These are phyloP conservation scores for Hylyphantes graminicola DNA, from an alignment of 1,140 invertebrate species.

Conservation along the genomic window DNA sequence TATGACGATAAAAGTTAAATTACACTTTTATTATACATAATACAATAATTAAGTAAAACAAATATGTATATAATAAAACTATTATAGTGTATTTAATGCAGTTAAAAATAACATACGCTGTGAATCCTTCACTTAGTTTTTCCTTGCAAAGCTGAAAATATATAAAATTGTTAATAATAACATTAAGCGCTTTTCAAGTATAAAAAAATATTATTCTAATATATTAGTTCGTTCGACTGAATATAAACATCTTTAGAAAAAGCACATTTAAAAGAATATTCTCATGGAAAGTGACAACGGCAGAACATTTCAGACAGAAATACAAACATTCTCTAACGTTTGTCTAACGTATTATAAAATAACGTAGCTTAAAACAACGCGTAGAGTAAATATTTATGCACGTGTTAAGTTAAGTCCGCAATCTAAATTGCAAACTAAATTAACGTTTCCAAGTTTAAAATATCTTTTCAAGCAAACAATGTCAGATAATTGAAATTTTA, in stretches of 20 bases:
- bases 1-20: background rate
- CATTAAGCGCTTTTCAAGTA: too few relatives aligned
- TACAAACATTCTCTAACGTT: too few relatives aligned
- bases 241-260: too few relatives aligned
- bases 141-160: conserved; percentile 75
- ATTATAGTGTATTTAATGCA: background rate
- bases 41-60: background rate
- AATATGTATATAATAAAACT: background rate
- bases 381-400: too few relatives aligned
- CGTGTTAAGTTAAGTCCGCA: conserved; percentile 64
- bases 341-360: too few relatives aligned
- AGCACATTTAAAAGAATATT: too few relatives aligned
- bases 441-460: too few relatives aligned
- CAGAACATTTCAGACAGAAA: too few relatives aligned
- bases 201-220: too few relatives aligned
- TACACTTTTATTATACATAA: background rate
- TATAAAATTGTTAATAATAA: conserved; percentile 50
- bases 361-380: too few relatives aligned
- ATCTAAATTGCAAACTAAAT: conserved; percentile 68
- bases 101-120: conserved; percentile 67
- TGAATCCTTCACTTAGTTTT: conserved; percentile 80
- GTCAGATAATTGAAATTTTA: conserved; percentile 63
- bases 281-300: too few relatives aligned
- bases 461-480: conserved; percentile 63
- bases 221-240: too few relatives aligned